Conservation (phyloP, 2,888 invertebrate species). For the Chrysopilus asiliformis region DNA sequence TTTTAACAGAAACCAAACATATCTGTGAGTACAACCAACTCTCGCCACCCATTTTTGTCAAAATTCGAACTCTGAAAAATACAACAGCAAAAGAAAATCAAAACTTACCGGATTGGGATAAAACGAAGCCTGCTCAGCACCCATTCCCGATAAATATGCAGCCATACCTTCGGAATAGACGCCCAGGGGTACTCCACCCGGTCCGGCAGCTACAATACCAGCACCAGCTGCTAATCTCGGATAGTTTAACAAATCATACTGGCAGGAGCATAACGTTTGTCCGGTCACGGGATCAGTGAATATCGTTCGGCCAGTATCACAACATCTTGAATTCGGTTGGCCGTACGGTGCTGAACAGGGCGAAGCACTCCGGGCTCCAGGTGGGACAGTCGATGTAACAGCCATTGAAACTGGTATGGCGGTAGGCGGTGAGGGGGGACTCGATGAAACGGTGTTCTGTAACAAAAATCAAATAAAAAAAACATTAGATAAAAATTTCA, state of each 20-base stretch:
- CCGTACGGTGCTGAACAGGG: constrained; percentile 39
- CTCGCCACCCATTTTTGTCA: background rate
- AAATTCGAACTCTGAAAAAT: no score
- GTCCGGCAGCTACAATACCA: constrained; percentile 35
- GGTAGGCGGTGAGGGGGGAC: constrained; percentile 50
- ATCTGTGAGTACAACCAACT: background rate
- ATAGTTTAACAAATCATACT: constrained; percentile 69
- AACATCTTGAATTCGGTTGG: constrained; percentile 48
- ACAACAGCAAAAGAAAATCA: no score
- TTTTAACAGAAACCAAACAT: no score
- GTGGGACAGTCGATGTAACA: constrained; percentile 39
- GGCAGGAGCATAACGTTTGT: constrained; percentile 80
- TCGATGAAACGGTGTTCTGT: constrained; percentile 50
- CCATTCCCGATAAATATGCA: constrained; percentile 71
- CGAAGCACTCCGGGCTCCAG: constrained; percentile 41
- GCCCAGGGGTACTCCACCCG: constrained; percentile 59
- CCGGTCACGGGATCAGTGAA: constrained; percentile 83
- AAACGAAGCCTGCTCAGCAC: constrained; percentile 75
- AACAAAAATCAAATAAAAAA: constrained; percentile 11
- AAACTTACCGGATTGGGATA: constrained; percentile 70
- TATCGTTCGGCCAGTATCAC: constrained; percentile 83
- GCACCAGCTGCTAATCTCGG: constrained; percentile 54
- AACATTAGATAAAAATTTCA: constrained; percentile 2
- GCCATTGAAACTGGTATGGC: constrained; percentile 42
- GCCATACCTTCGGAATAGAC: constrained; percentile 77